Conservation (phyloP, 2,888 invertebrate genomes). For the Polia nebulosa region DNA sequence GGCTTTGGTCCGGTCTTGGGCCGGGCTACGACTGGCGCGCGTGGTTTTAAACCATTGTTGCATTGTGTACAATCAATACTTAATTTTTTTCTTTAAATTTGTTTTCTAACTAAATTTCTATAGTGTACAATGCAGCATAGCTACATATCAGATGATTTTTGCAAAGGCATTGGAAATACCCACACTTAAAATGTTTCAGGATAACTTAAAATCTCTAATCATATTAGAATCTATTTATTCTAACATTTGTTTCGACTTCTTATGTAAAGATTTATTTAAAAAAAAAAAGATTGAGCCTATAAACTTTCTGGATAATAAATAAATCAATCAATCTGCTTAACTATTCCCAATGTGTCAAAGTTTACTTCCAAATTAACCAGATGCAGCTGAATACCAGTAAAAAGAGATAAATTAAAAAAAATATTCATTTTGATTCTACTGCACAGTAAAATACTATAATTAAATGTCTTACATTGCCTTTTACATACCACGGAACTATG, state of each 20-base stretch:
- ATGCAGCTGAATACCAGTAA: too few species aligned
- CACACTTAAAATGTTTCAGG: background rate
- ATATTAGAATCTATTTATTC: background rate
- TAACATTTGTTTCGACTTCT: background rate
- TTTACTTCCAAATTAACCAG: too few species aligned
- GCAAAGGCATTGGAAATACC: background rate
- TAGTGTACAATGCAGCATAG: background rate
- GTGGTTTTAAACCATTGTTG: slow-evolving; percentile 66
- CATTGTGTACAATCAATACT: too few species aligned
- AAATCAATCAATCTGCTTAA: background rate
- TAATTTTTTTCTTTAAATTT: background rate
- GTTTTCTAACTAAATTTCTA: background rate
- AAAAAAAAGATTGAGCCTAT: too few species aligned
- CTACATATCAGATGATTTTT: too few species aligned
- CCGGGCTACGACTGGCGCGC: slow-evolving; percentile 64
- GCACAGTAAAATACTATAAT: background rate
- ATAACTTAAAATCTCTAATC: background rate
- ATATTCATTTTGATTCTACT: background rate
- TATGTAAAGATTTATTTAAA: background rate
- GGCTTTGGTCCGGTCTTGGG: slow-evolving; percentile 53
- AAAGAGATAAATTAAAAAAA: too few species aligned
- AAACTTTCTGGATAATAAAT: background rate
- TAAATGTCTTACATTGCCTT: background rate
- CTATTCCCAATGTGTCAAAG: background rate
- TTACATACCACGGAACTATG: background rate